A percentile compares a stretch with the other conserved stretches of the same genome.
These are phyloP conservation scores for Endomychus coccineus DNA, from an alignment of 2,888 invertebrate genomes.

Conservation along the genomic window DNA sequence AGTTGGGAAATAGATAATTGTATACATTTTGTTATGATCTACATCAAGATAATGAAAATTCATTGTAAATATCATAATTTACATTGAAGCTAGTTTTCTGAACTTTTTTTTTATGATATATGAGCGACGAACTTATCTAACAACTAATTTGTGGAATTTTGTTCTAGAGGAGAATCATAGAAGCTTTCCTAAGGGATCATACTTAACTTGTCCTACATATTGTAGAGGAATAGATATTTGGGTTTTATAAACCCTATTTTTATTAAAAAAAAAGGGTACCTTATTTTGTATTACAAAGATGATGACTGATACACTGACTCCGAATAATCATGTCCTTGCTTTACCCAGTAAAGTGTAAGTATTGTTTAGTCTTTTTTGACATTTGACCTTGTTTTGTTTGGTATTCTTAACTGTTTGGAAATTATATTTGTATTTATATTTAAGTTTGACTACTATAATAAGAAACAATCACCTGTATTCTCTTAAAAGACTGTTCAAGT, in stretches of 20 bases:
- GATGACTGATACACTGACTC: conserved; percentile 70
- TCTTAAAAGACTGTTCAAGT: too few relatives aligned
- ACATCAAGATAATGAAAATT: too few relatives aligned
- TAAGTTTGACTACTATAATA: not conserved
- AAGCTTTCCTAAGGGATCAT: too few relatives aligned
- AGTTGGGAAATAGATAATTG: too few relatives aligned
- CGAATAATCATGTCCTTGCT: conserved; percentile 58
- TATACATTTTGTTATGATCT: too few relatives aligned
- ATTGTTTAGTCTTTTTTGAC: conserved; percentile 8
- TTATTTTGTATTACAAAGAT: conserved; percentile 39
- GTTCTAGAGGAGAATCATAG: too few relatives aligned
- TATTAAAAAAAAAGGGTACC: conserved; percentile 23
- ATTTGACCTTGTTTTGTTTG: conserved; percentile 1
- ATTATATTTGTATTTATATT: not conserved
- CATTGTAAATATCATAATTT: too few relatives aligned
- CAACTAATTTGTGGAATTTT: too few relatives aligned
- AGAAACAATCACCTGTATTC: too few relatives aligned
- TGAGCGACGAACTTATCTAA: too few relatives aligned
- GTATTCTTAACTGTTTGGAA: not conserved
- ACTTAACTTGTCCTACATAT: conserved; percentile 34
- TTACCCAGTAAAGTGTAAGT: conserved; percentile 56
- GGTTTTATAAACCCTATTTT: conserved; percentile 43
- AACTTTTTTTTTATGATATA: too few relatives aligned
- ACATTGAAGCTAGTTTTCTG: too few relatives aligned
- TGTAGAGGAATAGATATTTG: conserved; percentile 37